Conservation (phyloP, 1,140 invertebrate species). For the Aleiodes sp. region DNA sequence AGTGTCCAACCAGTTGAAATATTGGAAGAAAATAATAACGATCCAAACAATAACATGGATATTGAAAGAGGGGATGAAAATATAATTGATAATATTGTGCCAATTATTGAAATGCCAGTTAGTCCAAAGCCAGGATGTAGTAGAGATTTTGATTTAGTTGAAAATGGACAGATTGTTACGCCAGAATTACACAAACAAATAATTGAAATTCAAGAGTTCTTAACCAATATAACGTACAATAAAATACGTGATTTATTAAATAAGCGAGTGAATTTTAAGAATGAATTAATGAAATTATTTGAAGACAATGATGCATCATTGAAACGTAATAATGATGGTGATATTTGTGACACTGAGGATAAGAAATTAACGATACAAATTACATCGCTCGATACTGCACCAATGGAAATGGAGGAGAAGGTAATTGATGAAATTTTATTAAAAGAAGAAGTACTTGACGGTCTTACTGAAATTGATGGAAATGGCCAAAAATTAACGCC, state of each 20-base stretch:
- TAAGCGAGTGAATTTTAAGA: slow-evolving; percentile 23
- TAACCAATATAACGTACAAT: slow-evolving; percentile 13
- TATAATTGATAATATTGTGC: not conserved
- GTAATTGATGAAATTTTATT: not conserved
- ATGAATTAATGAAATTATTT: slow-evolving; percentile 38
- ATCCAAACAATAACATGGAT: slow-evolving; percentile 7
- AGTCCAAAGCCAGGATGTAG: slow-evolving; percentile 34
- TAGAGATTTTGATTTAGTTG: slow-evolving; percentile 33
- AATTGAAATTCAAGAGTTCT: slow-evolving; percentile 28
- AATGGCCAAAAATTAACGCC: not conserved
- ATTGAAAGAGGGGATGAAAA: not conserved
- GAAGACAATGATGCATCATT: not conserved
- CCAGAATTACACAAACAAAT: not conserved
- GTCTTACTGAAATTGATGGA: not conserved
- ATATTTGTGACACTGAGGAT: not conserved
- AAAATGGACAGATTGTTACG: not conserved
- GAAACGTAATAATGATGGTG: not conserved
- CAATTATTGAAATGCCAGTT: not conserved
- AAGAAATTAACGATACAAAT: not conserved
- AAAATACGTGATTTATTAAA: slow-evolving; percentile 29
- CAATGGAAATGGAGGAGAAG: slow-evolving; percentile 12
- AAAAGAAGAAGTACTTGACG: slow-evolving; percentile 13
- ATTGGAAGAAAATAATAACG: slow-evolving; percentile 5
- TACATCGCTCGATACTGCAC: not conserved
- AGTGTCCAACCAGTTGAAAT: not conserved